These are phyloP conservation scores for Amorpha juglandis DNA, from an alignment of 2,888 invertebrate genomes.

Conservation along the genomic window DNA sequence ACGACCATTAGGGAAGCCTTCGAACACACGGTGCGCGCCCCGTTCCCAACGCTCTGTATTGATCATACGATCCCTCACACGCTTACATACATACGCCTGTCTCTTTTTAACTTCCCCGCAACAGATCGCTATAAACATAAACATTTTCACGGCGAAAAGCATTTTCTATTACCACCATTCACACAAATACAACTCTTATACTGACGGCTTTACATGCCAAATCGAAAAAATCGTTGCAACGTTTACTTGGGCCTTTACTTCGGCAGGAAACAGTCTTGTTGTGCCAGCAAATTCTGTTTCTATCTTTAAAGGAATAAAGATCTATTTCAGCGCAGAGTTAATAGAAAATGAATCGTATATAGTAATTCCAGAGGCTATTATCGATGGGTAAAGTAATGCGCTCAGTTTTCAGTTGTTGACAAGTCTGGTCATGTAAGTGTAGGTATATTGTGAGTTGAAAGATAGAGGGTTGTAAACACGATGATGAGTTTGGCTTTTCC, in stretches of 20 bases:
- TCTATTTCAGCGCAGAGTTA: conserved; percentile 75
- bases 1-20: conserved; percentile 74
- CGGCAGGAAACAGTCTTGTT: conserved; percentile 57
- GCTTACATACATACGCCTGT: conserved; percentile 81
- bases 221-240: conserved; percentile 17
- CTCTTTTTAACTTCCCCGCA: conserved; percentile 82
- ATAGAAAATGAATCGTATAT: conserved; percentile 75
- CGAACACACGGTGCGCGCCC: conserved; percentile 55
- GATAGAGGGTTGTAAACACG: conserved; percentile 60
- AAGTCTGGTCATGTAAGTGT: conserved; percentile 46
- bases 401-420: conserved; percentile 65
- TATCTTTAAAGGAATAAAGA: conserved; percentile 82
- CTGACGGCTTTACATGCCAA: neutral
- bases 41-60: conserved; percentile 67
- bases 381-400: conserved; percentile 46
- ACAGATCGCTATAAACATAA: conserved; percentile 83
- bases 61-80: conserved; percentile 80
- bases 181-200: conserved; percentile 40
- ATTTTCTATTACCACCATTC: conserved; percentile 40
- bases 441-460: conserved; percentile 43
- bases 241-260: conserved; percentile 40
- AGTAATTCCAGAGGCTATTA: conserved; percentile 63
- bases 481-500: conserved; percentile 52
- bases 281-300: conserved; percentile 79
- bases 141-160: conserved; percentile 62